Evolutionary conservation across 2,888 invertebrate genomes (phyloP), one percentile per base, ranked within the genome.

Genomic region (Synanthedon tipuliformis): DNA sequence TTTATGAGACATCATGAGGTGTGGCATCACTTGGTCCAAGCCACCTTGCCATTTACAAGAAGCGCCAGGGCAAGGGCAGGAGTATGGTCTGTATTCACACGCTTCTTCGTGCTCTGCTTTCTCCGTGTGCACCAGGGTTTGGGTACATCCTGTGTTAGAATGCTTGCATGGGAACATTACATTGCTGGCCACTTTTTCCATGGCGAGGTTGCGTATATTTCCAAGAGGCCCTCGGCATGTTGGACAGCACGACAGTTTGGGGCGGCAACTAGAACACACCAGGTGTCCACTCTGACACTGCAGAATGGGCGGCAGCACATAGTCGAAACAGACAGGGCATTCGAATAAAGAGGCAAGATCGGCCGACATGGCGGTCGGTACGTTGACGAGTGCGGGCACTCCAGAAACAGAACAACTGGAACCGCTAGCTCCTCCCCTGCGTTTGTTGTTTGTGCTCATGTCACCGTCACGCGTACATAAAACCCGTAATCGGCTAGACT

Each of bases 31-130:
- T 88, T 98, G 95, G 75, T 98, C 98, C 41, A 99, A 88, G 48
- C 96, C 94, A 41, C 99, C 99, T 78, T 98, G 97, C 99, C 99
- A 99, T 75, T 99, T 98, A 85, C 99, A 99, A 0, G 97, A 97
- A 40, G 98, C 97, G 48, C 99, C 99, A n/a, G 99, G 99, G 75
- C 99, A 99, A 34, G 99, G 99, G 80, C 99, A 99, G 59, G 95
- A 93, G 80, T 99, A 99, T 1, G 99, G 99, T 77, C 99, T 93
- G 89, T 93, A 98, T 88, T 99, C 99, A 78, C 99, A 99, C 4
- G 94, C 92, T 82, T 99, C 99, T 86, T 99, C 99, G 75, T 99
- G 99, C 70, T 99, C 99, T 8, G 95, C 94, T 81, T 99, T 99
- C 68, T 99, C 98, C n/a, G 97, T 97, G 77, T 98, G 95, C 27